These are phyloP conservation scores for Phortica variegata DNA, from an alignment of 1,140 invertebrate genomes.

Conservation along the genomic window DNA sequence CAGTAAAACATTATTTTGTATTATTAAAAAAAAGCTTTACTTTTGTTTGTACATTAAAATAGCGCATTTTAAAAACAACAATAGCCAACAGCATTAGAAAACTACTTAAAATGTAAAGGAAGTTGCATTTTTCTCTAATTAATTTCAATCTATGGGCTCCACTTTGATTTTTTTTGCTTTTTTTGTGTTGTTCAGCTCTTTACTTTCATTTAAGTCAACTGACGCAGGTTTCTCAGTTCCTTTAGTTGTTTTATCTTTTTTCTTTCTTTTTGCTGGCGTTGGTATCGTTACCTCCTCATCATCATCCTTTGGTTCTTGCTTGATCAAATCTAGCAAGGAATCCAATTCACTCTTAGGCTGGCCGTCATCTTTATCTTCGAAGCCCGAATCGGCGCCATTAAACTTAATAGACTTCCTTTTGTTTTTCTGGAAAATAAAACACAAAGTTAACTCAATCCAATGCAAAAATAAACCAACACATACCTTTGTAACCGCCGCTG, in stretches of 20 bases:
- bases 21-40: too few relatives aligned
- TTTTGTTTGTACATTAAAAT: too few relatives aligned
- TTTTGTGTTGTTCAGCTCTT: conserved; percentile 19
- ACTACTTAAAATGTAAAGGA: too few relatives aligned
- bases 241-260: too few relatives aligned
- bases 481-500: conserved; percentile 13
- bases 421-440: conserved; percentile 15
- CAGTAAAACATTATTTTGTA: too few relatives aligned
- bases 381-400: conserved; percentile 10
- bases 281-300: neutral
- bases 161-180: conserved; percentile 38
- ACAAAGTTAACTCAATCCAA: neutral
- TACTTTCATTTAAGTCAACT: too few relatives aligned
- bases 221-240: too few relatives aligned
- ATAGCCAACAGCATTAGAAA: too few relatives aligned
- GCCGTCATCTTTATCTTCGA: conserved; percentile 6
- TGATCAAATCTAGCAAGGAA: conserved; percentile 31
- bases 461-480: neutral
- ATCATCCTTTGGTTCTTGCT: conserved; percentile 11
- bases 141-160: conserved; percentile 32
- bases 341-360: conserved; percentile 30
- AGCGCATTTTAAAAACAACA: too few relatives aligned
- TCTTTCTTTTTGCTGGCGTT: conserved; percentile 19
- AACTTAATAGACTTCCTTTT: conserved; percentile 22
- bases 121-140: too few relatives aligned